These are phyloP conservation scores for Parambassis ranga DNA, from an alignment of 2,797 vertebrate genomes.

Conservation along the genomic window DNA sequence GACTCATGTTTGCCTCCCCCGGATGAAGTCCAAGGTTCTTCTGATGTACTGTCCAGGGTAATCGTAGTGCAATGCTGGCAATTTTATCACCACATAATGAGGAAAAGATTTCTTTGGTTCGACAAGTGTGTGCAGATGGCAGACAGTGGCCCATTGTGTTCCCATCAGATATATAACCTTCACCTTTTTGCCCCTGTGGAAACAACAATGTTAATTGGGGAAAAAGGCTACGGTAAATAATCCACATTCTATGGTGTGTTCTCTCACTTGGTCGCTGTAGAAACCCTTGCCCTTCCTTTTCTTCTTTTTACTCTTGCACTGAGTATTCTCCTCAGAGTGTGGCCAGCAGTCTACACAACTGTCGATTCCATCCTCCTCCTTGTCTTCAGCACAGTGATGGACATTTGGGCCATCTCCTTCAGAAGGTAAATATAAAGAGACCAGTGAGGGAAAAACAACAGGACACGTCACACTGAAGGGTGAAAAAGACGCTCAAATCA, in stretches of 20 bases:
- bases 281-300: constrained; percentile 90
- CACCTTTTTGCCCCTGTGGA: constrained; percentile 82
- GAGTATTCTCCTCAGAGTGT: constrained; percentile 83
- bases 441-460: not conserved
- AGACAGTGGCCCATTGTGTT: constrained; percentile 76
- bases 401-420: constrained; percentile 84
- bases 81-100: constrained; percentile 80
- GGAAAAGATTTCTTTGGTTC: constrained; percentile 86
- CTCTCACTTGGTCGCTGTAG: constrained; percentile 84
- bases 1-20: constrained; percentile 82
- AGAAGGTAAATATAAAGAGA: constrained; percentile 2
- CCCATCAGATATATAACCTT: constrained; percentile 77
- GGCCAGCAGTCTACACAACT: constrained; percentile 95
- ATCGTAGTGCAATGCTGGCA: constrained; percentile 79
- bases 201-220: not conserved
- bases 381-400: constrained; percentile 87
- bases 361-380: constrained; percentile 88
- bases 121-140: constrained; percentile 75
- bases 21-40: constrained; percentile 76
- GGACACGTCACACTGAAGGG: too few relatives aligned
- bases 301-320: constrained; percentile 95
- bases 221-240: not conserved
- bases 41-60: constrained; percentile 85
- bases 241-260: not conserved
- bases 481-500: not conserved